A percentile compares a stretch with the other conserved stretches of the same genome.
Conservation (phyloP, 2,888 invertebrate genomes). For the Meloe dianella region DNA sequence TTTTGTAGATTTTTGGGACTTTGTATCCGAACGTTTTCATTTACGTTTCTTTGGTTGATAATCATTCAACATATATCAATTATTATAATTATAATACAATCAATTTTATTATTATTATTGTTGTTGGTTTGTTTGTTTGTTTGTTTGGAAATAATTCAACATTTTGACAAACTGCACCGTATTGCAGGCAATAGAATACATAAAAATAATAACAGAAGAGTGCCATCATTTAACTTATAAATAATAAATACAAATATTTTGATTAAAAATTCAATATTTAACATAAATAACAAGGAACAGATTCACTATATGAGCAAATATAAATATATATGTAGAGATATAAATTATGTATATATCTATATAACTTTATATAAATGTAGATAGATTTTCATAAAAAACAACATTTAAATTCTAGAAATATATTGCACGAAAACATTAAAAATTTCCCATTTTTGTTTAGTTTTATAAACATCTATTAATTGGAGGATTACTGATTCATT, state of each 20-base stretch:
- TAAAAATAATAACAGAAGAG: neutral
- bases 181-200: neutral
- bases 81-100: constrained; percentile 5
- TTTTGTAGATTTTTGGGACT: too few species aligned
- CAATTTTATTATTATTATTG: neutral
- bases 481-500: neutral
- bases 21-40: neutral
- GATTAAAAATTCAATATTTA: constrained; percentile 5
- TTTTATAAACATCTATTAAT: neutral
- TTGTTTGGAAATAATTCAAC: neutral
- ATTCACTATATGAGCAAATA: constrained; percentile 34
- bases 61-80: neutral
- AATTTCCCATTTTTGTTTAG: constrained; percentile 18
- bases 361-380: neutral
- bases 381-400: constrained; percentile 34
- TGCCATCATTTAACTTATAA: neutral
- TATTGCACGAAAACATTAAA: constrained; percentile 41
- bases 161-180: neutral
- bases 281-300: constrained; percentile 22
- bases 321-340: constrained; percentile 19
- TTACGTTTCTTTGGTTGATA: constrained; percentile 1
- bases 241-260: neutral
- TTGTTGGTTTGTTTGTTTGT: neutral
- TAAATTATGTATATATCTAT: neutral
- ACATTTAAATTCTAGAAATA: constrained; percentile 38